Conservation (phyloP, 2,888 invertebrate species). For the Dasypolia templi region DNA sequence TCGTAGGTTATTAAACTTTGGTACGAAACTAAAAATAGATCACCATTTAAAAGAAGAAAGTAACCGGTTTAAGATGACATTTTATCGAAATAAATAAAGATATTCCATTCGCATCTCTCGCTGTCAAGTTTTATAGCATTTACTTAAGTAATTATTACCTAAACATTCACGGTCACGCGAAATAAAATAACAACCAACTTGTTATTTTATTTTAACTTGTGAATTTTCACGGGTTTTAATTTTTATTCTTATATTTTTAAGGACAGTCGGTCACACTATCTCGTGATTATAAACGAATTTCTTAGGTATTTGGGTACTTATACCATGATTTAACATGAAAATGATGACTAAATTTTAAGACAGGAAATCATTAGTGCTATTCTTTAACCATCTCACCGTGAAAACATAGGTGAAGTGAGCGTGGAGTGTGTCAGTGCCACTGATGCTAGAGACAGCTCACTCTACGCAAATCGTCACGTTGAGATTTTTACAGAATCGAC, state of each 20-base stretch:
- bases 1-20: slow-evolving; percentile 35
- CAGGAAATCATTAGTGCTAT: neutral
- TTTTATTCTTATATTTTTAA: slow-evolving; percentile 4
- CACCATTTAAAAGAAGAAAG: neutral
- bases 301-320: neutral
- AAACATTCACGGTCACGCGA: slow-evolving; percentile 21
- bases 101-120: slow-evolving; percentile 23
- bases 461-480: too few species aligned
- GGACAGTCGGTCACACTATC: neutral
- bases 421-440: too few species aligned
- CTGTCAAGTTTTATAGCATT: slow-evolving; percentile 15
- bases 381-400: too few species aligned
- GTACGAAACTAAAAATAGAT: slow-evolving; percentile 11
- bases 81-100: slow-evolving; percentile 15
- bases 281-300: neutral
- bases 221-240: slow-evolving; percentile 21
- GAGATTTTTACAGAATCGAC: too few species aligned
- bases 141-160: slow-evolving; percentile 33
- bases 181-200: slow-evolving; percentile 47
- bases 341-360: neutral
- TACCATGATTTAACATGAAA: neutral
- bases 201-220: slow-evolving; percentile 5
- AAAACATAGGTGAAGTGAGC: too few species aligned
- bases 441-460: too few species aligned
- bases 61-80: slow-evolving; percentile 28